Conservation (phyloP, 2,888 invertebrate species). For the Strigamia transsilvanica region DNA sequence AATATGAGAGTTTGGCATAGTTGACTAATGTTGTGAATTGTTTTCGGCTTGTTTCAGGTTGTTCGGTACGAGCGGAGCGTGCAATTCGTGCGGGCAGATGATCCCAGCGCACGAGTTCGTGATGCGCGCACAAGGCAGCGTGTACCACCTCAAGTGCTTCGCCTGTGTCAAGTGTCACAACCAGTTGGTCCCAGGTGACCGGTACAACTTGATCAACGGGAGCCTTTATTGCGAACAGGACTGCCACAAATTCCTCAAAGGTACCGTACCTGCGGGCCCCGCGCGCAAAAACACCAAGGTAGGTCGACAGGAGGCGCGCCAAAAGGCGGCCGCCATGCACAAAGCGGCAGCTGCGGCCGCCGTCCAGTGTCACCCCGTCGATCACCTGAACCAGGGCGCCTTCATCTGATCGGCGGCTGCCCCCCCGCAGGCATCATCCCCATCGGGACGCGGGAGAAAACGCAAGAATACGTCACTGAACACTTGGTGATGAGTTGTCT, state of each 20-base stretch:
- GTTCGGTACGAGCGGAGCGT: slow-evolving; percentile 88
- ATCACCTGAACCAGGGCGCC: slow-evolving; percentile 55
- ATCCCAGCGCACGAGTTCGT: slow-evolving; percentile 94
- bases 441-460: slow-evolving; percentile 51
- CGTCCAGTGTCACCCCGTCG: slow-evolving; percentile 54
- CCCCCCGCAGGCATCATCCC: slow-evolving; percentile 50
- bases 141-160: slow-evolving; percentile 96
- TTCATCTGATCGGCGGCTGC: slow-evolving; percentile 56
- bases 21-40: no score
- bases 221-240: slow-evolving; percentile 93
- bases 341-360: slow-evolving; percentile 55
- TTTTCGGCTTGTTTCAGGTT: slow-evolving; percentile 71
- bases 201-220: slow-evolving; percentile 90
- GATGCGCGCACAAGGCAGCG: slow-evolving; percentile 80
- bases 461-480: slow-evolving; percentile 41
- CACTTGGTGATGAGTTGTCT: slow-evolving; percentile 39
- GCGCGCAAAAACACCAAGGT: slow-evolving; percentile 81
- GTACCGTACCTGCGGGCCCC: slow-evolving; percentile 55
- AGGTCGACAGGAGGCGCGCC: slow-evolving; percentile 70
- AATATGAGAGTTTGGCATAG: no score
- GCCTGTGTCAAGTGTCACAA: slow-evolving; percentile 91
- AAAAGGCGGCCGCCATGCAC: slow-evolving; percentile 54
- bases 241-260: slow-evolving; percentile 89
- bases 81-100: slow-evolving; percentile 89
- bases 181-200: slow-evolving; percentile 89